A percentile compares a stretch with the other conserved stretches of the same genome.
Conservation (phyloP, 2,797 vertebrate genomes). For the Rhinophrynus dorsalis region DNA sequence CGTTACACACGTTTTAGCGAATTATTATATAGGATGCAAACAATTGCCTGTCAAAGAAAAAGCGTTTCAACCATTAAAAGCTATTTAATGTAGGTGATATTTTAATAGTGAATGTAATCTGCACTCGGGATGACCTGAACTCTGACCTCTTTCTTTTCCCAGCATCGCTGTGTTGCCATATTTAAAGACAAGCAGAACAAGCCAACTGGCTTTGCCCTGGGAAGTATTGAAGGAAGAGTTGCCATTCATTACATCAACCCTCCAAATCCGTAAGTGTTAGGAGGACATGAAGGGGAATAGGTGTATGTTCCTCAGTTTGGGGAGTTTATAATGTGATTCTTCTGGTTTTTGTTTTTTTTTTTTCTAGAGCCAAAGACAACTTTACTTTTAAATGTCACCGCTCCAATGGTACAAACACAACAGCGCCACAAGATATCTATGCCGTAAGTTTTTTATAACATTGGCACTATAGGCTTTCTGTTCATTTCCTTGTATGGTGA, state of each 20-base stretch:
- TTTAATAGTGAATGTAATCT: not conserved
- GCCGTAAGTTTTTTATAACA: slow-evolving; percentile 81
- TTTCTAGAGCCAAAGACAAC: slow-evolving; percentile 92
- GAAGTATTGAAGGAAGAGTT: slow-evolving; percentile 95
- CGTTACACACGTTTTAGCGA: no score
- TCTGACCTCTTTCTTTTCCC: not conserved
- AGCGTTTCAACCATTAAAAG: no score
- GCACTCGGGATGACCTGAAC: not conserved
- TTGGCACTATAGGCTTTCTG: no score
- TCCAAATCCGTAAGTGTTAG: slow-evolving; percentile 90
- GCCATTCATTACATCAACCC: slow-evolving; percentile 98
- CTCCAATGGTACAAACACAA: slow-evolving; percentile 97
- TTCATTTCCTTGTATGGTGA: no score
- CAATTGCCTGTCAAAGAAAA: no score
- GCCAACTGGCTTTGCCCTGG: slow-evolving; percentile 95
- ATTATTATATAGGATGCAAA: no score
- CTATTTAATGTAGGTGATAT: no score
- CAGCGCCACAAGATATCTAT: slow-evolving; percentile 97
- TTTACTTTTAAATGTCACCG: slow-evolving; percentile 98
- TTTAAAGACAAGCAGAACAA: slow-evolving; percentile 99
- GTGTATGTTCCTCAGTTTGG: not conserved
- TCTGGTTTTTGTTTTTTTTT: not conserved
- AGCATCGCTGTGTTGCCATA: slow-evolving; percentile 98
- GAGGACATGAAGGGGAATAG: not conserved
- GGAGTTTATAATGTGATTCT: not conserved